These are phyloP conservation scores for Orthosia incerta DNA, from an alignment of 2,888 invertebrate species.

Conservation along the genomic window DNA sequence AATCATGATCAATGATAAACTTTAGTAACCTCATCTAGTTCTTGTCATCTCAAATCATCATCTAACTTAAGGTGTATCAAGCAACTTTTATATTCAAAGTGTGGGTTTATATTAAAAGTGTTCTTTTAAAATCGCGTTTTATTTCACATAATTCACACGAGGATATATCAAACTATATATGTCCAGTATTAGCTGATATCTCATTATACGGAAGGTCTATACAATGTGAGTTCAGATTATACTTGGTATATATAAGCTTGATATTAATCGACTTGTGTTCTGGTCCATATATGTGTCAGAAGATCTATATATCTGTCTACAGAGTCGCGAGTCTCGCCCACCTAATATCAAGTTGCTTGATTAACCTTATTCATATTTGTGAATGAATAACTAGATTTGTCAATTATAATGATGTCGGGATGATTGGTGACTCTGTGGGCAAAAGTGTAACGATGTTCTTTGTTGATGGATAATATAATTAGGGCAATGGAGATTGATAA, in stretches of 20 bases:
- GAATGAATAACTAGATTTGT: conserved; percentile 69
- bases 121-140: conserved; percentile 81
- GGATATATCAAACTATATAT: neutral
- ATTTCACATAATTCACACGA: conserved; percentile 72
- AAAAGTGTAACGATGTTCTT: conserved; percentile 55
- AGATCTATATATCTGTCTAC: conserved; percentile 73
- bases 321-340: conserved; percentile 86
- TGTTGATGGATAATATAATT: conserved; percentile 33
- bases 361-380: conserved; percentile 80
- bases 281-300: conserved; percentile 59
- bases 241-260: neutral
- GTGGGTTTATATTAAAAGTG: conserved; percentile 87
- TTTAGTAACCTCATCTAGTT: conserved; percentile 25
- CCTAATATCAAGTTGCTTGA: conserved; percentile 85
- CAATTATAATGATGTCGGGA: conserved; percentile 66
- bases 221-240: conserved; percentile 2
- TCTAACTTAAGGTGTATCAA: conserved; percentile 85
- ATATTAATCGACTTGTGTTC: conserved; percentile 3
- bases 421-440: conserved; percentile 83
- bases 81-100: conserved; percentile 82
- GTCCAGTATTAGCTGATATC: conserved; percentile 1
- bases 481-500: neutral
- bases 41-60: conserved; percentile 30
- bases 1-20: neutral
- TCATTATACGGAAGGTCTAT: neutral